Evolutionary conservation across 2,113 vertebrate species (phyloP), one percentile per base, ranked within the genome.

Genomic region (Pardalotus punctatus): DNA sequence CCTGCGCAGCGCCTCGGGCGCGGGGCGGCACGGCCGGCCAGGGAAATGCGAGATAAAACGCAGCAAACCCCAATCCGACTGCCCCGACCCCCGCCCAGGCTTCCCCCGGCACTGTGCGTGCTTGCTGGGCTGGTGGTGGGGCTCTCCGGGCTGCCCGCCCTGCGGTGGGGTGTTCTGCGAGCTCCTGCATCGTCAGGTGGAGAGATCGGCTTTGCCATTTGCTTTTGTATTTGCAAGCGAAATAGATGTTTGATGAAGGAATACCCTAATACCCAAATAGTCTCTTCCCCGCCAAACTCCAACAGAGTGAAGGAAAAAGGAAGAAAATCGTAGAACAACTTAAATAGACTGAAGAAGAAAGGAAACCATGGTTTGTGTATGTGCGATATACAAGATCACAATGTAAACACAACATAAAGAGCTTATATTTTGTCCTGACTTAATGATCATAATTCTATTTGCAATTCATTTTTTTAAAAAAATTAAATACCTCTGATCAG

Each of bases 31-130:
- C 45, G 1, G 36, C 14, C 10, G 2, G 1, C 7, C 23, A 6
- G 4, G 13, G 10, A 1, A 28, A 12, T 1, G 7, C 1, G 51
- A 0, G 11, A 5, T 3, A 2, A 10, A 22, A 4, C 36, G 45
- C 14, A 12, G 14, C 51, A 1, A 31, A 14, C 3, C 36, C 43
- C 51, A 2, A 0, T 1, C 21, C 3, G 6, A 2, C 4, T 9
- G 53, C 43, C 24, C 53, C 1, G 0, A 4, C 36, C 64, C 27
- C 2, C 17, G 40, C 22, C 15, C 48, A 1, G 51, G 13, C 35
- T 42, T 3, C 61, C 36, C 31, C 27, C 31, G 53, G 9, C 33
- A 1, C 83, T 8, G 14, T 1, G 27, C 21, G 3, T 4, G 13
- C 3, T 14, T 2, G 25, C 61, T 2, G 3, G 40, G 8, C 21